Evolutionary conservation across 2,113 vertebrate species (phyloP).

Genomic region (Glaucomys volans): DNA sequence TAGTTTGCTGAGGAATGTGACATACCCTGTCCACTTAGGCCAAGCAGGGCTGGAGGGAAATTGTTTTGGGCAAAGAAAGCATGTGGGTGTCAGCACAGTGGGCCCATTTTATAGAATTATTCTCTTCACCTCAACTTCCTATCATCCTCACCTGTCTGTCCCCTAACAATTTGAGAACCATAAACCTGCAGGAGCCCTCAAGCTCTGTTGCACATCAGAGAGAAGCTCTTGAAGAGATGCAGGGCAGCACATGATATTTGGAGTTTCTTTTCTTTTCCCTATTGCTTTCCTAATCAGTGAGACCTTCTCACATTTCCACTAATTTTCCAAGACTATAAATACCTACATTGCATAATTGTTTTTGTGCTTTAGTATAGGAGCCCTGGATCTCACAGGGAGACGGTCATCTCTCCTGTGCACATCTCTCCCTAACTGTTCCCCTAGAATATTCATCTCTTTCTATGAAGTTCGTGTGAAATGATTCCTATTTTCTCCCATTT

Average conservation of each 20-base stretch:
- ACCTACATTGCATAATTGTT: neutral
- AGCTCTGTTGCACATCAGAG: neutral
- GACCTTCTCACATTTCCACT: neutral
- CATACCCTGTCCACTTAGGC: no score
- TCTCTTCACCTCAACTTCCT: no score
- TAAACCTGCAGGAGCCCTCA: neutral
- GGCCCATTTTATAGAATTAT: no score
- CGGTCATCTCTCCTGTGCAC: conserved; percentile 24
- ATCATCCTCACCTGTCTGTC: no score
- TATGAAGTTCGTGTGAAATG: conserved; percentile 62
- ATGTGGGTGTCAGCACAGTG: no score
- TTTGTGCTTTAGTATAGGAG: neutral
- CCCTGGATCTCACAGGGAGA: neutral
- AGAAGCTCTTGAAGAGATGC: conserved; percentile 62
- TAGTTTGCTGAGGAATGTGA: no score
- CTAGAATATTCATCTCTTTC: conserved; percentile 46
- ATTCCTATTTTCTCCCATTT: conserved; percentile 71
- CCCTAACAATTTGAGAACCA: neutral
- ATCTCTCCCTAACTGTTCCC: conserved; percentile 39
- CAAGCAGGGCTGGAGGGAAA: no score
- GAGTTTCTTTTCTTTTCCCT: conserved; percentile 59
- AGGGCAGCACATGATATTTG: conserved; percentile 65
- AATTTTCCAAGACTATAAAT: conserved; percentile 54
- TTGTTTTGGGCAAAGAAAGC: no score
- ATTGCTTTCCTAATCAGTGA: conserved; percentile 25